phyloP scores from a whole-genome alignment of 2,797 vertebrate genomes.

The Delichon dasypus region DNA sequence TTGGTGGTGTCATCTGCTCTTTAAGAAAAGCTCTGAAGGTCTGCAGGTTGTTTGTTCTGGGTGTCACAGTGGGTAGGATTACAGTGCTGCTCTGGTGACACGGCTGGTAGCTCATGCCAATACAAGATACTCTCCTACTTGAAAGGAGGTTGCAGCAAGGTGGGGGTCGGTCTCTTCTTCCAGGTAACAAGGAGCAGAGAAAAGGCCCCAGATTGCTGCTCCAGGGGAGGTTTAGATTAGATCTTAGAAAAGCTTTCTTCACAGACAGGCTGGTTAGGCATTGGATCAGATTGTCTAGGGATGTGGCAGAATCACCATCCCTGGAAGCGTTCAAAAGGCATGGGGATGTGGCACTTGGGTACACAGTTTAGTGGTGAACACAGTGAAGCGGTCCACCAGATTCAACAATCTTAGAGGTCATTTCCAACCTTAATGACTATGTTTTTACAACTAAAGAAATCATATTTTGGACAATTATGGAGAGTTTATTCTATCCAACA shows the following conservation, averaged over 20 bases:
- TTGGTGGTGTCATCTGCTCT: conserved; percentile 77
- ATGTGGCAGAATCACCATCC: neutral
- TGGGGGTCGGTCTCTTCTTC: neutral
- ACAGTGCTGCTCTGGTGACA: conserved; percentile 66
- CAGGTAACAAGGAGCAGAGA: neutral
- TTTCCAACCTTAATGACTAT: neutral
- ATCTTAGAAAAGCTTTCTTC: neutral
- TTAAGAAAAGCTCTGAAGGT: conserved; percentile 69
- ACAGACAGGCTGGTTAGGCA: neutral
- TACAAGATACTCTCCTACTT: conserved; percentile 34
- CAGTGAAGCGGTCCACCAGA: fast-evolving
- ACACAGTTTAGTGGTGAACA: neutral
- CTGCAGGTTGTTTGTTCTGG: conserved; percentile 42
- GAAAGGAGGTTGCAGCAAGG: neutral
- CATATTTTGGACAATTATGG: neutral
- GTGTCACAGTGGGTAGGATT: conserved; percentile 72
- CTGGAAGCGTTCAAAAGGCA: neutral
- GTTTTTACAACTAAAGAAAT: conserved; percentile 53
- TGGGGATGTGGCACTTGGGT: neutral
- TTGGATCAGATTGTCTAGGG: neutral
- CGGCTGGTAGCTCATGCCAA: conserved; percentile 69
- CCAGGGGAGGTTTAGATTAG: neutral
- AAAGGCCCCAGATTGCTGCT: neutral
- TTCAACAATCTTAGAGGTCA: neutral
- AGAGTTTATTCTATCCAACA: neutral